Conservation (phyloP, 2,888 invertebrate species). For the Conomelus anceps region DNA sequence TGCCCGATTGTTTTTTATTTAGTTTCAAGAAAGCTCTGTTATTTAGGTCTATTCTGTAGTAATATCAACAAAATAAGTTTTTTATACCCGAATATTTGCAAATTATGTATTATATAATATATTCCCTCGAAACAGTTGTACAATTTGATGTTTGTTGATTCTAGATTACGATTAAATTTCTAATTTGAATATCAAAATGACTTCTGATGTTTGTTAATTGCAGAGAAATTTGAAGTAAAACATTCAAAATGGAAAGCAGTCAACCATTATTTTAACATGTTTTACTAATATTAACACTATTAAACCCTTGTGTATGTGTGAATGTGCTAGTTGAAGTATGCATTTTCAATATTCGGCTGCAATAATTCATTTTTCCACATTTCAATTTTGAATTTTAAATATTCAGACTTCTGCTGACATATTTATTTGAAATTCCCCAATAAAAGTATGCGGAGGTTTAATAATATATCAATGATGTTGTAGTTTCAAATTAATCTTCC, state of each 20-base stretch:
- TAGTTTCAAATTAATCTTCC: too few relatives aligned
- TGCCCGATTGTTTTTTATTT: neutral
- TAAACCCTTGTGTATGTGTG: neutral
- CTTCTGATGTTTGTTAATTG: neutral
- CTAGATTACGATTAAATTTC: neutral
- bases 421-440: too few relatives aligned
- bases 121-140: neutral
- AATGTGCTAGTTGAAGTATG: neutral
- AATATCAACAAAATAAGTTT: neutral
- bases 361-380: too few relatives aligned
- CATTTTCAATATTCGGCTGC: neutral
- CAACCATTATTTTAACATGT: neutral
- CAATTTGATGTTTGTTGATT: neutral
- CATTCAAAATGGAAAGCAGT: neutral
- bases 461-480: too few relatives aligned
- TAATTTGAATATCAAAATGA: neutral
- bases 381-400: too few relatives aligned
- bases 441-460: too few relatives aligned
- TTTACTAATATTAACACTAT: neutral
- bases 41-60: neutral
- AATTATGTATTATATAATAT: neutral
- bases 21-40: neutral
- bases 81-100: neutral
- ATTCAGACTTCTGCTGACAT: too few relatives aligned
- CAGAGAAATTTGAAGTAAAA: neutral